Percentiles rank a stretch among this genome's conserved stretches.
phyloP scores from a whole-genome alignment of 1,140 invertebrate species.

The Lordiphosa collinella region DNA sequence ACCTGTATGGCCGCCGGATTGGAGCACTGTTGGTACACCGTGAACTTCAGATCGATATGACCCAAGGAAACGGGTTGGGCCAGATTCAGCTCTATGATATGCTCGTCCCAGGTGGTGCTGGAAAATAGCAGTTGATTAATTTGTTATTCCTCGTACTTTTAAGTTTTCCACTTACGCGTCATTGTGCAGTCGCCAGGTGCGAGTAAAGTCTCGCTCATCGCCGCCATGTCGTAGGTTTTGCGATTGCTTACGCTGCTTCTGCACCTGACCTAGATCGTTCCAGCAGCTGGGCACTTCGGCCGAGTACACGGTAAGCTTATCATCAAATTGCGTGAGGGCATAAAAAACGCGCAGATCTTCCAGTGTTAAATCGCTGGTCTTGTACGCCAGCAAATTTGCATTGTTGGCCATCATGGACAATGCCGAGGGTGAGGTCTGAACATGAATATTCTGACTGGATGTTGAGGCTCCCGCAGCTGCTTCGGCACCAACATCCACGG shows the following conservation, averaged over 20 bases:
- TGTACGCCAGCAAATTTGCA: conserved; percentile 81
- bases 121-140: neutral
- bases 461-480: neutral
- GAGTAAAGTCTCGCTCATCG: conserved; percentile 89
- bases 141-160: neutral
- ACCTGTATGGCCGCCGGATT: conserved; percentile 86
- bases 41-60: conserved; percentile 93
- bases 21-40: conserved; percentile 86
- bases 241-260: conserved; percentile 90
- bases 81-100: conserved; percentile 93
- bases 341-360: conserved; percentile 83
- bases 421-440: conserved; percentile 58
- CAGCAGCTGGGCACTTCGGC: conserved; percentile 95
- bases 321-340: conserved; percentile 84
- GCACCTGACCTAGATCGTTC: conserved; percentile 94
- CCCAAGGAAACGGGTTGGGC: conserved; percentile 88
- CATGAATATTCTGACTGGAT: conserved; percentile 23
- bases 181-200: conserved; percentile 92
- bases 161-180: conserved; percentile 82
- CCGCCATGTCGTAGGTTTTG: conserved; percentile 88
- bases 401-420: conserved; percentile 38
- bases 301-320: conserved; percentile 83
- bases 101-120: conserved; percentile 93
- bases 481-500: conserved; percentile 45
- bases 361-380: conserved; percentile 80